Evolutionary conservation across 2,797 vertebrate species (phyloP).

Genomic region (Sorex maritimensis): DNA sequence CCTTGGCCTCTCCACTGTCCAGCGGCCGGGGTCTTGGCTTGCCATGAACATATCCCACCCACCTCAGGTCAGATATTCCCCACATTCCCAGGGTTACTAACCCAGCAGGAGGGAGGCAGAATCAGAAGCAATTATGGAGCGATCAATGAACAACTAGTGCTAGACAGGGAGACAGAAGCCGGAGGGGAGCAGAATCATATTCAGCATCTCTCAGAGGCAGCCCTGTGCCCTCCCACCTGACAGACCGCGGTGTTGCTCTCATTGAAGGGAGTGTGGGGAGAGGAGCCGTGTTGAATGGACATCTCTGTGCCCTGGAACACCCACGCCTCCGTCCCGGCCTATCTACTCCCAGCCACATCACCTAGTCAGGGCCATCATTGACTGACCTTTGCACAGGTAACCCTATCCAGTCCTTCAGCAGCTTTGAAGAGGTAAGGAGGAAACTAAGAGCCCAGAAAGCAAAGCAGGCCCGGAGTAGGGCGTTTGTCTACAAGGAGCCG

Average conservation of each 20-base stretch:
- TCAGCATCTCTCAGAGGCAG: conserved; percentile 4
- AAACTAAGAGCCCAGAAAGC: neutral
- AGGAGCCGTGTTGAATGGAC: neutral
- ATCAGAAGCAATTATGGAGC: neutral
- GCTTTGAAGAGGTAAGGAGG: neutral
- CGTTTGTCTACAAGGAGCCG: too few species aligned
- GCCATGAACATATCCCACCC: neutral
- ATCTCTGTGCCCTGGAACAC: neutral
- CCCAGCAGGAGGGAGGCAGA: neutral
- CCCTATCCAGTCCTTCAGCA: neutral
- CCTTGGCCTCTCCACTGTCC: neutral
- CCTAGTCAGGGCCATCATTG: neutral
- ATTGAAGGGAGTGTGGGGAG: neutral
- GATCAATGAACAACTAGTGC: neutral
- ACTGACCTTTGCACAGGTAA: too few species aligned
- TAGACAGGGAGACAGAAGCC: conserved; percentile 18
- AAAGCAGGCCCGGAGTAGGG: neutral
- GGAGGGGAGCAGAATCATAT: neutral
- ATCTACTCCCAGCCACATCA: conserved; percentile 11
- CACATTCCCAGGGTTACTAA: neutral
- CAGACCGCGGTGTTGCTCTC: neutral
- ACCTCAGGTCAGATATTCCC: neutral
- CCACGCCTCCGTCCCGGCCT: neutral
- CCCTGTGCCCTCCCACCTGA: neutral
- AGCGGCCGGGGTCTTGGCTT: neutral